phyloP scores from a whole-genome alignment of 2,113 vertebrate species.

The Periophthalmodon schlosseri region DNA sequence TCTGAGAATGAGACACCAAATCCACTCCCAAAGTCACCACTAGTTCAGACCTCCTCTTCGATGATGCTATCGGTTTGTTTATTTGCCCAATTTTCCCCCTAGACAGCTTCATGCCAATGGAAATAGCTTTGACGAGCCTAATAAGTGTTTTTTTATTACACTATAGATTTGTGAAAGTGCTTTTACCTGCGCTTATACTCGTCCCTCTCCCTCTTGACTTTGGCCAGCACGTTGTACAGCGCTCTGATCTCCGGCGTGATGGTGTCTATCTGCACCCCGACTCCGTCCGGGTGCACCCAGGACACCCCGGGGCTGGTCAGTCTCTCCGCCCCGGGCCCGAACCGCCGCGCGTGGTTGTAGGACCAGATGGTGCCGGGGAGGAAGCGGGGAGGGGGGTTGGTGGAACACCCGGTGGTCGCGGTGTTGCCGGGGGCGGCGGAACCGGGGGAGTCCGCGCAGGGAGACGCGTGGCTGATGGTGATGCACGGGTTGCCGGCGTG shows the following conservation, averaged over 20 bases:
- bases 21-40: no score
- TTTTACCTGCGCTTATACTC: conserved; percentile 95
- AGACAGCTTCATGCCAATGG: no score
- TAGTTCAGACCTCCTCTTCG: no score
- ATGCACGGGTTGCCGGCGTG: conserved; percentile 51
- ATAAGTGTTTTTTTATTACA: no score
- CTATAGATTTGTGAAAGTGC: not conserved
- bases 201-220: conserved; percentile 94
- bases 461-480: conserved; percentile 71
- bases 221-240: conserved; percentile 95
- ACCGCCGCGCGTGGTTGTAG: conserved; percentile 88
- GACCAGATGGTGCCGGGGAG: conserved; percentile 95
- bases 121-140: no score
- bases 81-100: no score
- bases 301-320: conserved; percentile 90
- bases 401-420: conserved; percentile 33
- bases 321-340: conserved; percentile 84
- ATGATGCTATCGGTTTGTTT: no score
- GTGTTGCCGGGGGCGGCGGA: conserved; percentile 36
- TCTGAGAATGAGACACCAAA: no score
- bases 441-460: conserved; percentile 67
- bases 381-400: conserved; percentile 79
- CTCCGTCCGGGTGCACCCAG: conserved; percentile 94
- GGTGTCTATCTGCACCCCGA: conserved; percentile 97
- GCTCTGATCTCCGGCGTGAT: conserved; percentile 98